Evolutionary conservation across 2,797 vertebrate species (phyloP), one percentile per base, ranked within the genome.

Genomic region (Malurus leucopterus): DNA sequence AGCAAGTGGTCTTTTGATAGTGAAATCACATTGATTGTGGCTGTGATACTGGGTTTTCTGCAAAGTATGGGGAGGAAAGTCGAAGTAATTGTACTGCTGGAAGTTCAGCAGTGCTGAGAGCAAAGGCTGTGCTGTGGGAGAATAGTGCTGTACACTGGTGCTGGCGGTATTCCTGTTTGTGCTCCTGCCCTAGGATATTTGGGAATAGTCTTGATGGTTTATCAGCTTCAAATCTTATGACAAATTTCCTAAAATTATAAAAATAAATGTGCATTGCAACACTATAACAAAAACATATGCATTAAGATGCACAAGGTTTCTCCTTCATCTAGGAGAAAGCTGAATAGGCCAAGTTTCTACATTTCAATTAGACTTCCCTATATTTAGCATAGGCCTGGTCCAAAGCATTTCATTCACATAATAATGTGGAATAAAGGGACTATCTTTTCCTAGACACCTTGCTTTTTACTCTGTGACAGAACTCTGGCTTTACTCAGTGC

Each of bases 1-100:
- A 41, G 9, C 27, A 34, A 43, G 26, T 29, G 3, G 3, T 46
- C 14, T 44, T 82, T 61, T 44, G n/a, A 44, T 85, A 17, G 11
- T 50, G 55, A 57, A 74, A 72, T 47, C 6, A 13, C 11, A 12
- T 27, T n/a, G 58, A 14, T n/a, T 70, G 26, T 67, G 55, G 21
- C 22, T 41, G 68, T 5, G 1, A 50, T 69, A 30, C 6, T 21
- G 24, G 19, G 9, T 75, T 84, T 67, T 78, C 32, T 41, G 22
- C 69, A n/a, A 38, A 65, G 22, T 0, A 1, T 44, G 23, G 27
- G 24, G 65, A 57, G n/a, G n/a, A 62, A 64, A 76, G 58, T 21
- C 0, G 0, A 70, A 75, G 24, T 27, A 20, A 5, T 14, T 36
- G 18, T 38, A 41, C 24, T 70, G 13, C 34, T 51, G 34, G 44